These are phyloP conservation scores for Lycocerus yunnanus DNA, from an alignment of 2,888 invertebrate species.

Conservation along the genomic window DNA sequence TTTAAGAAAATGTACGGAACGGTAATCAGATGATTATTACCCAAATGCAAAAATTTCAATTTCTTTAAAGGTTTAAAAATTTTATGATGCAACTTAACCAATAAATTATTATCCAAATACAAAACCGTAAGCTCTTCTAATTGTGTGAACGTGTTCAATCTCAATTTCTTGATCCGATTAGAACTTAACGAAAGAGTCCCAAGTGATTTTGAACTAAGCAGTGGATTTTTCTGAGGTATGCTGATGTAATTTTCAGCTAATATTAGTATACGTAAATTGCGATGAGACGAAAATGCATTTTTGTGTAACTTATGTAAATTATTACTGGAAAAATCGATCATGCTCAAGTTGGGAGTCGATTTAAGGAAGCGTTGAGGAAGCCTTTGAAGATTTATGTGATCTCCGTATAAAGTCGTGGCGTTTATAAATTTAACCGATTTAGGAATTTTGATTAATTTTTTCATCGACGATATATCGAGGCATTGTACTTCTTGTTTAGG, in stretches of 20 bases:
- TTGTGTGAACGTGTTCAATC: conserved; percentile 41
- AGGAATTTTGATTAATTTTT: conserved; percentile 11
- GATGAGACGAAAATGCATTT: conserved; percentile 32
- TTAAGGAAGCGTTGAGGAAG: conserved; percentile 32
- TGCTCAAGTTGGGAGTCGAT: conserved; percentile 41
- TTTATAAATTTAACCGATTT: conserved; percentile 16
- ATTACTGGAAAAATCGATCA: conserved; percentile 49
- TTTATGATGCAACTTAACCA: conserved; percentile 39
- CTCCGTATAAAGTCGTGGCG: conserved; percentile 44
- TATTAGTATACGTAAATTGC: conserved; percentile 43
- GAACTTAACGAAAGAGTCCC: conserved; percentile 45
- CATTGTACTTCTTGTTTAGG: conserved; percentile 39
- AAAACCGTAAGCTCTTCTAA: conserved; percentile 43
- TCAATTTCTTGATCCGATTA: conserved; percentile 43
- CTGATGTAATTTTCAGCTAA: conserved; percentile 37
- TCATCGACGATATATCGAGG: conserved; percentile 45
- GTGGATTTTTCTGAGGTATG: conserved; percentile 40
- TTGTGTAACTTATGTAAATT: conserved; percentile 38
- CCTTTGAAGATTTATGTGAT: conserved; percentile 43
- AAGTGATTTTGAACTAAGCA: conserved; percentile 43
- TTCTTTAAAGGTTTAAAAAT: conserved; percentile 41
- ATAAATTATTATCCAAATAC: conserved; percentile 47
- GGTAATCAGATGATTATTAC: conserved; percentile 40
- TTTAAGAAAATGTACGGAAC: conserved; percentile 15
- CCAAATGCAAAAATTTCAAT: conserved; percentile 47